These are phyloP conservation scores for Diabrotica undecimpunctata DNA, from an alignment of 1,140 invertebrate species.

Conservation along the genomic window DNA sequence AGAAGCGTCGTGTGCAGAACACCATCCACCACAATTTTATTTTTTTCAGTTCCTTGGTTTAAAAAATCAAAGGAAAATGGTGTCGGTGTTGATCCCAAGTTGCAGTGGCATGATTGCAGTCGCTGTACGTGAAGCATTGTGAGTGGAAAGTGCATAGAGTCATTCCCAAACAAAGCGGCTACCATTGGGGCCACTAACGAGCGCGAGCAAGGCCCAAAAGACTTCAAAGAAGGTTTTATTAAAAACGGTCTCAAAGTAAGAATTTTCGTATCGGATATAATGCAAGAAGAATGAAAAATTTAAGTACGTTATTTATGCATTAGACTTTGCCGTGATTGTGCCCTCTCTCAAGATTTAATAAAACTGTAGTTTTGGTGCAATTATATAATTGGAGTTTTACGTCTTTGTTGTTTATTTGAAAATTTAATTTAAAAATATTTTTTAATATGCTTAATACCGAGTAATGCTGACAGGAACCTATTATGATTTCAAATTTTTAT, in stretches of 20 bases:
- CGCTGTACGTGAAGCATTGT: constrained; percentile 34
- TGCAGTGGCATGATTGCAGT: constrained; percentile 29
- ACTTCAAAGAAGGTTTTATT: constrained; percentile 40
- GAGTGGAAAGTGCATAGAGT: constrained; percentile 38
- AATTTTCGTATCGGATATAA: constrained; percentile 35
- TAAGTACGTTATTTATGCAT: constrained; percentile 4
- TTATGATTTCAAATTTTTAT: too few species aligned
- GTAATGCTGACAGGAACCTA: too few species aligned
- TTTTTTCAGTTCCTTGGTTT: constrained; percentile 3
- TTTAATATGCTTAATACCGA: too few species aligned
- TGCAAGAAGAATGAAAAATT: constrained; percentile 18
- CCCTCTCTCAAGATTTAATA: neutral
- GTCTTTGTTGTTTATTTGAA: too few species aligned
- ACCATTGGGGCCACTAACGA: constrained; percentile 38
- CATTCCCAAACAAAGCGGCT: constrained; percentile 38
- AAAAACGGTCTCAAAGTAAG: constrained; percentile 37
- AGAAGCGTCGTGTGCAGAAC: constrained; percentile 1
- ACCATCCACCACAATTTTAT: neutral
- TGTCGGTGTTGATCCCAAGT: constrained; percentile 5
- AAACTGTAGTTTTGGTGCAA: neutral
- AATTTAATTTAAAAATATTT: too few species aligned
- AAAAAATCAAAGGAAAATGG: constrained; percentile 13
- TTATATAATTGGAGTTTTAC: neutral
- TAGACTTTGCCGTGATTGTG: neutral
- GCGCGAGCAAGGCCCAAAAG: constrained; percentile 28